Percentiles rank a stretch among this genome's conserved stretches.
Evolutionary conservation across 2,113 vertebrate species (phyloP).

Genomic region (Peucedramus taeniatus): DNA sequence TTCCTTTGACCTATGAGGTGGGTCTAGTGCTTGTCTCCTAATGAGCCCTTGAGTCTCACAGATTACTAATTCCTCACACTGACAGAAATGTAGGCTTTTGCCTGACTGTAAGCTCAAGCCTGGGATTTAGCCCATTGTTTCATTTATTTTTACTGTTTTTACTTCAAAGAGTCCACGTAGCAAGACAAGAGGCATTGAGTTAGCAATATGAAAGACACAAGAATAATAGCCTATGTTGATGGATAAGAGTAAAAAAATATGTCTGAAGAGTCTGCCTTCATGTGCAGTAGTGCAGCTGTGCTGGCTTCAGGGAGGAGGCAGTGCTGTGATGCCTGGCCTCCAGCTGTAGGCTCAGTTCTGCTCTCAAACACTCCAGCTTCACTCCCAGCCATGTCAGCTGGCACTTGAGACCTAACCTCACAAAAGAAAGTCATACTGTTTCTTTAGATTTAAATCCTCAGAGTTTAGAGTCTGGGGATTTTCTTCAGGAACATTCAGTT

Average conservation of each 20-base stretch:
- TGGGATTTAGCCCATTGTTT: neutral
- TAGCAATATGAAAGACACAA: neutral
- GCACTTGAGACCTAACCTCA: neutral
- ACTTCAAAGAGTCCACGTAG: neutral
- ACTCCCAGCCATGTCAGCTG: neutral
- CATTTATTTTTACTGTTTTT: neutral
- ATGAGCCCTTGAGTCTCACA: neutral
- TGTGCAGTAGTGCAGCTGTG: neutral
- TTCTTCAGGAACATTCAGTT: neutral
- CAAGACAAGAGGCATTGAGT: neutral
- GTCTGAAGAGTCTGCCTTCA: neutral
- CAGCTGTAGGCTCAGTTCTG: neutral
- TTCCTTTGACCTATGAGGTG: neutral
- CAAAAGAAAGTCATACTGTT: neutral
- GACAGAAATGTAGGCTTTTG: neutral
- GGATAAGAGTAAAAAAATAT: neutral
- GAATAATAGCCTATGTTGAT: neutral
- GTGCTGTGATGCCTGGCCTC: neutral
- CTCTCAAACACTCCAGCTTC: neutral
- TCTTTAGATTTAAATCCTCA: neutral
- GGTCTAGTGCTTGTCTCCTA: neutral
- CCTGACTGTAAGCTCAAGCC: neutral
- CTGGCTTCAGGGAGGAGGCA: neutral
- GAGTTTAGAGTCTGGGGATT: neutral
- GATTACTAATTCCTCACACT: neutral